Evolutionary conservation across 1,140 invertebrate species (phyloP), one percentile per base, ranked within the genome.

Genomic region (Magallana angulata): DNA sequence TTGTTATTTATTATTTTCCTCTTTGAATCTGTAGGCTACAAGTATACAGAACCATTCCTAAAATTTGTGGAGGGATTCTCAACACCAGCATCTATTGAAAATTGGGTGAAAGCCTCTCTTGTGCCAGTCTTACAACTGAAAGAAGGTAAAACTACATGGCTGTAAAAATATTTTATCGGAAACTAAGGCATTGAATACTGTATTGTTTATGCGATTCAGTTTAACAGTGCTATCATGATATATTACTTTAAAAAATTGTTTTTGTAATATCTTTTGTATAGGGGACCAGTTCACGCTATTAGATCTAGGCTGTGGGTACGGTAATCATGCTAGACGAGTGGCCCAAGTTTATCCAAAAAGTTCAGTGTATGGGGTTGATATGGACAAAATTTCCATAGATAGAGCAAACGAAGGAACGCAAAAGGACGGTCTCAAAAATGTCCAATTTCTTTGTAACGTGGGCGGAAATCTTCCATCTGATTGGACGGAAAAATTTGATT

Each of bases 401-500:
- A 9, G 57, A 57, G 81, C 81, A 57, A 82, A 82, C 18, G 6
- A 36, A 57, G 14, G 57, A n/a, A 9, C 16, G 9, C 6, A n/a
- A 7, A 58, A 82, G 7, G 48, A 82, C 12, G 57, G 57, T 12
- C 3, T 57, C 8, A 56, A 82, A 30, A 58, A 82, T 1, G n/a
- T 57, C 16, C 16, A 57, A 12, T 82, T 82, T 18, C 7, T 82
- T 11, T 57, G 48, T 9, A 57, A 36, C 0, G 1, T n/a, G n/a
- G 81, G 81, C 18, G 81, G 57, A 57, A 18, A 82, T 24, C 81
- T 82, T 16, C 81, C 56, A 8, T 0, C 9, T 56, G 81, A 82
- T 12, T 82, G 81, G 81, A 57, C 81, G 4, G 81, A 82, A 58
- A 82, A n/a, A n/a, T 89, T 89, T 57, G 88, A 89, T 84, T 62